phyloP scores from a whole-genome alignment of 2,888 invertebrate genomes.

The Rhingia rostrata region DNA sequence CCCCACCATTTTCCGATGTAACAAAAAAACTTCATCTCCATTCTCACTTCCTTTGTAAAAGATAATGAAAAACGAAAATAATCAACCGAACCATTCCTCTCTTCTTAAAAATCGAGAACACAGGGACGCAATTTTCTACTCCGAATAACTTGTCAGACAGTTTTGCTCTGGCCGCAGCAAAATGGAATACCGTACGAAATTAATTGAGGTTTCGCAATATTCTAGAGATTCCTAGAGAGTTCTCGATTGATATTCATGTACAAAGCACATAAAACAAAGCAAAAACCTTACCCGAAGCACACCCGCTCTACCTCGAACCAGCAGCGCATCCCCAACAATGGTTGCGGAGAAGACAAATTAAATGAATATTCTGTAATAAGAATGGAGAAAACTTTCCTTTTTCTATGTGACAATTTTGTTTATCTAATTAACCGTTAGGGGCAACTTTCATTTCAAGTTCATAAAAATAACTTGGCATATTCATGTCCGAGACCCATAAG shows the following conservation, averaged over 20 bases:
- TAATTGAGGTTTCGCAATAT: constrained; percentile 35
- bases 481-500: constrained; percentile 7
- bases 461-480: constrained; percentile 42
- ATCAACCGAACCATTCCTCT: not conserved
- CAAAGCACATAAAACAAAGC: not conserved
- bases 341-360: constrained; percentile 14
- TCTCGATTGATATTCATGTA: constrained; percentile 33
- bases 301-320: not conserved
- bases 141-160: constrained; percentile 1
- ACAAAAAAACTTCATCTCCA: not conserved
- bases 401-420: constrained; percentile 45
- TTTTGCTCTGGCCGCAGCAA: constrained; percentile 1
- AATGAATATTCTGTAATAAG: constrained; percentile 16
- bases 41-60: not conserved
- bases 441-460: constrained; percentile 51
- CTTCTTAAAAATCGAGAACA: not conserved
- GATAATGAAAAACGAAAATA: constrained; percentile 3
- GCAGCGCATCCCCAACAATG: not conserved
- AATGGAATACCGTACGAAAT: constrained; percentile 18
- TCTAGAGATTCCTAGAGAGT: constrained; percentile 5
- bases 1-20: not conserved
- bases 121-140: constrained; percentile 5
- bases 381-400: constrained; percentile 29
- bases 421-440: constrained; percentile 54
- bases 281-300: not conserved